Percentiles rank a stretch among this genome's conserved stretches.
These are phyloP conservation scores for Phrynosoma blainvillii DNA, from an alignment of 2,113 vertebrate genomes.

Conservation along the genomic window DNA sequence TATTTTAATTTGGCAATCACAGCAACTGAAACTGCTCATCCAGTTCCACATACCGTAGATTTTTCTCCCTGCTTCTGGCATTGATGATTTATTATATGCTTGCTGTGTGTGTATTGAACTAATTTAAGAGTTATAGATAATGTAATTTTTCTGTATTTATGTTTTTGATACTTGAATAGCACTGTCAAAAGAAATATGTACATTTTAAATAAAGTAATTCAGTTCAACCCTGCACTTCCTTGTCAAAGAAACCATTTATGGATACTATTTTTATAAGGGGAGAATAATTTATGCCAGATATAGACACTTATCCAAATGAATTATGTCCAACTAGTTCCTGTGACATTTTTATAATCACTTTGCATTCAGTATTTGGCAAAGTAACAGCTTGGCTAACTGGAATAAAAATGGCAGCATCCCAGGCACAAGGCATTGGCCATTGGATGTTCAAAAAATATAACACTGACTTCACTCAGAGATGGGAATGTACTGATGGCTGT, in stretches of 20 bases:
- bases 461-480: background rate
- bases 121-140: slow-evolving; percentile 67
- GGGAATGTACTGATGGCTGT: background rate
- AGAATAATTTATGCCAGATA: background rate
- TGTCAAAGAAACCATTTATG: background rate
- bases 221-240: background rate
- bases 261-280: background rate
- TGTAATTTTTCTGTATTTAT: slow-evolving; percentile 60
- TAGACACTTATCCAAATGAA: background rate
- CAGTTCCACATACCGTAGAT: slow-evolving; percentile 55
- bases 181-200: slow-evolving; percentile 34
- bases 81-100: slow-evolving; percentile 63
- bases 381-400: background rate
- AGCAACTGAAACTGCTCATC: slow-evolving; percentile 60
- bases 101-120: slow-evolving; percentile 22
- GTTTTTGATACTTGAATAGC: slow-evolving; percentile 38
- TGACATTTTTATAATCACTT: background rate
- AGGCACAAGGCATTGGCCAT: background rate
- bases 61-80: slow-evolving; percentile 54
- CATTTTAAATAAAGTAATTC: slow-evolving; percentile 48
- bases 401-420: background rate
- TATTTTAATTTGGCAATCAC: slow-evolving; percentile 64
- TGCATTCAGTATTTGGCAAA: background rate
- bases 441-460: background rate
- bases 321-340: background rate